Conservation (phyloP, 2,888 invertebrate species). For the Pachliopta kotzebuea region DNA sequence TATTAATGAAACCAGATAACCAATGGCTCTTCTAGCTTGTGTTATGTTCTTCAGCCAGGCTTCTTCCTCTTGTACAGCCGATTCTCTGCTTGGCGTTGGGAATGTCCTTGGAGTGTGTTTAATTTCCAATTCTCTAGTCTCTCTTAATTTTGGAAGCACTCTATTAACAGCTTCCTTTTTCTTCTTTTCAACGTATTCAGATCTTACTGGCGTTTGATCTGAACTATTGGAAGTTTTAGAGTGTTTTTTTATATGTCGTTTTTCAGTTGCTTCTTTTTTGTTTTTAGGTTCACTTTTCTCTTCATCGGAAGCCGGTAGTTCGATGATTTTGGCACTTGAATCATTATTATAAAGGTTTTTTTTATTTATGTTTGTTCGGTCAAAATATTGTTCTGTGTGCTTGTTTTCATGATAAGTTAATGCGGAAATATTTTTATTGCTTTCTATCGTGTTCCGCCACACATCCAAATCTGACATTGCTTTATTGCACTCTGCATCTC, state of each 20-base stretch:
- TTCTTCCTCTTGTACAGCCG: conserved; percentile 84
- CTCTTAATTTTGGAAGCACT: conserved; percentile 79
- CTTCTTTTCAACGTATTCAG: conserved; percentile 63
- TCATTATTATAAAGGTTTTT: conserved; percentile 31
- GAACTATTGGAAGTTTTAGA: conserved; percentile 31
- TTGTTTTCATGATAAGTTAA: neutral
- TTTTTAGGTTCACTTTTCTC: conserved; percentile 33
- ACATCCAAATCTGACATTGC: conserved; percentile 84
- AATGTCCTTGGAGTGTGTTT: conserved; percentile 88
- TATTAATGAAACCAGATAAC: conserved; percentile 38
- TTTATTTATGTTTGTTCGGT: neutral
- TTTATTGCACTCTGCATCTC: conserved; percentile 80
- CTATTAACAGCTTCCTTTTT: conserved; percentile 57
- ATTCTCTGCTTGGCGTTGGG: conserved; percentile 91
- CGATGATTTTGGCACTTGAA: conserved; percentile 46
- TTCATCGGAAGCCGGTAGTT: conserved; percentile 45
- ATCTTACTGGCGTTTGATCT: conserved; percentile 48
- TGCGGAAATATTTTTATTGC: conserved; percentile 35
- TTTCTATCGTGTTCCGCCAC: conserved; percentile 62
- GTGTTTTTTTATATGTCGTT: conserved; percentile 35
- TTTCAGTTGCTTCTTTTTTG: conserved; percentile 28
- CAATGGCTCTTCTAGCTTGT: conserved; percentile 83
- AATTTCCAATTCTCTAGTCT: conserved; percentile 81
- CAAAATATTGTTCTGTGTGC: conserved; percentile 21
- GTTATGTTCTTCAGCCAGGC: conserved; percentile 91